These are phyloP conservation scores for Eriosoma lanigerum DNA, from an alignment of 1,140 invertebrate species.

Conservation along the genomic window DNA sequence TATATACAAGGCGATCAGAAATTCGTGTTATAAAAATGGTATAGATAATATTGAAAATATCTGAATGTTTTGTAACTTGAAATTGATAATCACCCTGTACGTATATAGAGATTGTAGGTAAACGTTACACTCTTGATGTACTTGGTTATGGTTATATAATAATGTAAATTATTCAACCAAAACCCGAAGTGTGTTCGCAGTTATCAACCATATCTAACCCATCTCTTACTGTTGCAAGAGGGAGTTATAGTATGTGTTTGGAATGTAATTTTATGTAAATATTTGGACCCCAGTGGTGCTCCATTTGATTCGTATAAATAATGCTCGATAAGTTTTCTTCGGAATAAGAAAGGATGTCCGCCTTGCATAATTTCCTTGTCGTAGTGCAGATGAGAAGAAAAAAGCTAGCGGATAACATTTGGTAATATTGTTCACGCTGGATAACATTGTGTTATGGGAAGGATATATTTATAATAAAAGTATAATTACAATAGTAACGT, in stretches of 20 bases:
- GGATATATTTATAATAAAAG: no score
- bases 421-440: no score
- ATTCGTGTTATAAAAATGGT: no score
- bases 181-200: constrained; percentile 14
- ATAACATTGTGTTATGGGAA: no score
- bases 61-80: no score
- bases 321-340: constrained; percentile 15
- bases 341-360: background rate
- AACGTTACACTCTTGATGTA: constrained; percentile 10
- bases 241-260: background rate
- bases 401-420: background rate
- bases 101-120: background rate
- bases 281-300: background rate
- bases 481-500: no score
- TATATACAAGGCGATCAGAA: no score
- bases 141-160: constrained; percentile 14
- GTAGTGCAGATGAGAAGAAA: background rate
- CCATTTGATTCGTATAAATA: constrained; percentile 34
- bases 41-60: no score
- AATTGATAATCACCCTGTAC: no score
- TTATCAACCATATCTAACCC: background rate
- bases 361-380: background rate
- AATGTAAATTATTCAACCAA: constrained; percentile 42
- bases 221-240: background rate
- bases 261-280: constrained; percentile 43